These are phyloP conservation scores for Tylochromis polylepis DNA, from an alignment of 2,113 vertebrate genomes.

Conservation along the genomic window DNA sequence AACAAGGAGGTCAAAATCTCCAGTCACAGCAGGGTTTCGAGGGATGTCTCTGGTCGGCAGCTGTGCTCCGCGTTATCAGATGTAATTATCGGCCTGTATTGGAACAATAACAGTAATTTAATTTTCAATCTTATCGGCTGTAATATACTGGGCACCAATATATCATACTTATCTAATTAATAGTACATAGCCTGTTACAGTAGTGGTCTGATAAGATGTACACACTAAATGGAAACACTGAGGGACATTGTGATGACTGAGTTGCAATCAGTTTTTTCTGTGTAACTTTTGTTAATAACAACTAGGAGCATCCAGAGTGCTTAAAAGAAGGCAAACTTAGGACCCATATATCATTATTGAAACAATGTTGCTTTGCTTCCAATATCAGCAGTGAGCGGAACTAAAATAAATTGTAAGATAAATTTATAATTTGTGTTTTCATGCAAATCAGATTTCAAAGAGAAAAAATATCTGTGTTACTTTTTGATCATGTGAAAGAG, in stretches of 20 bases:
- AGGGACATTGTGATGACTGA: background rate
- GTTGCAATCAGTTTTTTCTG: background rate
- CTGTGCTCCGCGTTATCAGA: background rate
- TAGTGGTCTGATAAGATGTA: background rate
- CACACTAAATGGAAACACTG: background rate
- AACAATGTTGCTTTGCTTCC: background rate
- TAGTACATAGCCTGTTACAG: background rate
- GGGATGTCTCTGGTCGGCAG: background rate
- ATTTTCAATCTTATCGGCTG: background rate
- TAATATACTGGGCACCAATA: background rate
- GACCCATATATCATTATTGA: background rate
- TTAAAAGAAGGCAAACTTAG: background rate
- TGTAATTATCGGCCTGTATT: background rate
- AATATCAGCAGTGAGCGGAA: background rate
- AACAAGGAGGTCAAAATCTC: background rate
- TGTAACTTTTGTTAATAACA: background rate
- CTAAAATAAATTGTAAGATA: background rate
- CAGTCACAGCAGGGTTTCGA: background rate
- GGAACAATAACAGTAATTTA: background rate
- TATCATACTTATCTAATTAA: background rate
- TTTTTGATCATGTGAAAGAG: background rate
- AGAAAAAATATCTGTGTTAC: background rate
- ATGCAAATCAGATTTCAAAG: background rate
- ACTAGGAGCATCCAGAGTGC: background rate
- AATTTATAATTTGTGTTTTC: background rate